Evolutionary conservation across 2,113 vertebrate species (phyloP).

Genomic region (Syngnathus scovelli): DNA sequence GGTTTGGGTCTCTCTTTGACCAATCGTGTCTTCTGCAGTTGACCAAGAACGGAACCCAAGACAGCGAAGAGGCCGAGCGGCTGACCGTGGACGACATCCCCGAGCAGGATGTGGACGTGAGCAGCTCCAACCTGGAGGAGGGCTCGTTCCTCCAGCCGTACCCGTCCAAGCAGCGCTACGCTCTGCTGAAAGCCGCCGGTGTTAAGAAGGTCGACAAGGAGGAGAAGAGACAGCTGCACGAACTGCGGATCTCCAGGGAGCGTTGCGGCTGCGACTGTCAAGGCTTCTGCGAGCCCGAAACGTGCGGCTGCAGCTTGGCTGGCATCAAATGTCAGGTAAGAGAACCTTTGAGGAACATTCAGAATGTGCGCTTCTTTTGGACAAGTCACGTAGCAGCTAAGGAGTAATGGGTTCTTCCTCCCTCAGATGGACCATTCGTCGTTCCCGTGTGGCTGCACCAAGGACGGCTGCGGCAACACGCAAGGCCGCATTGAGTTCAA

Average conservation of each 20-base stretch:
- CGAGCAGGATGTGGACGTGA: constrained; percentile 77
- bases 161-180: constrained; percentile 78
- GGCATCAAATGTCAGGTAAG: constrained; percentile 96
- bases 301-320: constrained; percentile 87
- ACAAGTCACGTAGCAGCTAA: not conserved
- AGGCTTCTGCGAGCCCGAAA: constrained; percentile 89
- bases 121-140: constrained; percentile 72
- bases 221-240: constrained; percentile 88
- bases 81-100: constrained; percentile 86
- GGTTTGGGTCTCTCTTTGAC: not conserved
- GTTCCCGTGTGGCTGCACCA: constrained; percentile 93
- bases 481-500: constrained; percentile 93
- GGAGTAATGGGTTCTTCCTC: constrained; percentile 4
- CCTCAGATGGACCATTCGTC: constrained; percentile 91
- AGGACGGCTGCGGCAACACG: constrained; percentile 86
- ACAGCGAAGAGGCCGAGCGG: constrained; percentile 78
- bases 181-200: constrained; percentile 81
- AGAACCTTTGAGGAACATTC: not conserved
- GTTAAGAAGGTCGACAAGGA: constrained; percentile 91
- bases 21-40: constrained; percentile 63
- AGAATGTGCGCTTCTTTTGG: not conserved
- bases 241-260: constrained; percentile 84
- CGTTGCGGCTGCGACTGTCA: constrained; percentile 91
- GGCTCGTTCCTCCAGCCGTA: constrained; percentile 87
- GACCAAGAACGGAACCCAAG: constrained; percentile 78